These are phyloP conservation scores for Papilio helenus DNA, from an alignment of 1,140 invertebrate species.

Conservation along the genomic window DNA sequence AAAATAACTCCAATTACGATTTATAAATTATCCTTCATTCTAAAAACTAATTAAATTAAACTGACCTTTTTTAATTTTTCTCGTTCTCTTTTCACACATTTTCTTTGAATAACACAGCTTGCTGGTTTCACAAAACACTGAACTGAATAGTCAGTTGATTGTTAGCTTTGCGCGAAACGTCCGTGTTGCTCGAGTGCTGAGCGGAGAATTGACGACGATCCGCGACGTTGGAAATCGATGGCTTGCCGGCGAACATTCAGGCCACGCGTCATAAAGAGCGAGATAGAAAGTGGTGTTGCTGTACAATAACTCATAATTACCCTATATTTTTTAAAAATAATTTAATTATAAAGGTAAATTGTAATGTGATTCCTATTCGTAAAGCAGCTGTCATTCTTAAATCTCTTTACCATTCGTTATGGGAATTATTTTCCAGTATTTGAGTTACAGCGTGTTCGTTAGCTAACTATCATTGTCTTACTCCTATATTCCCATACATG, in stretches of 20 bases:
- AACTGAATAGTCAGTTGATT: slow-evolving; percentile 41
- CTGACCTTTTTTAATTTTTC: slow-evolving; percentile 73
- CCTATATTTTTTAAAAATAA: slow-evolving; percentile 5
- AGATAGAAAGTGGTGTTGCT: slow-evolving; percentile 59
- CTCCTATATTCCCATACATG: too few species aligned
- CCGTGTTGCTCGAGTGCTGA: slow-evolving; percentile 48
- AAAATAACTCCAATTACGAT: not conserved
- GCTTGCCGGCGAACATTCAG: slow-evolving; percentile 44
- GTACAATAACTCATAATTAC: slow-evolving; percentile 39
- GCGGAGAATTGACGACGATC: slow-evolving; percentile 51
- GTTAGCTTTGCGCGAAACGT: slow-evolving; percentile 47
- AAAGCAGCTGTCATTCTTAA: too few species aligned
- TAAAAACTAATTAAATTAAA: slow-evolving; percentile 39
- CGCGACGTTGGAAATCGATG: slow-evolving; percentile 67
- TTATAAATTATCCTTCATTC: slow-evolving; percentile 26
- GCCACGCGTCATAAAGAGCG: slow-evolving; percentile 49
- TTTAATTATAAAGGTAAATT: not conserved
- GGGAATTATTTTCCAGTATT: too few species aligned
- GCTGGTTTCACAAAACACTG: slow-evolving; percentile 53
- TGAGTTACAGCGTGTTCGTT: too few species aligned
- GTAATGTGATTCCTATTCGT: too few species aligned
- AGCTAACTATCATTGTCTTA: too few species aligned
- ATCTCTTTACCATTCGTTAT: too few species aligned
- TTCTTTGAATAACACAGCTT: slow-evolving; percentile 59
- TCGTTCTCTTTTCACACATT: slow-evolving; percentile 75